These are phyloP conservation scores for Coregonus clupeaformis DNA, from an alignment of 2,113 vertebrate genomes.

Conservation along the genomic window DNA sequence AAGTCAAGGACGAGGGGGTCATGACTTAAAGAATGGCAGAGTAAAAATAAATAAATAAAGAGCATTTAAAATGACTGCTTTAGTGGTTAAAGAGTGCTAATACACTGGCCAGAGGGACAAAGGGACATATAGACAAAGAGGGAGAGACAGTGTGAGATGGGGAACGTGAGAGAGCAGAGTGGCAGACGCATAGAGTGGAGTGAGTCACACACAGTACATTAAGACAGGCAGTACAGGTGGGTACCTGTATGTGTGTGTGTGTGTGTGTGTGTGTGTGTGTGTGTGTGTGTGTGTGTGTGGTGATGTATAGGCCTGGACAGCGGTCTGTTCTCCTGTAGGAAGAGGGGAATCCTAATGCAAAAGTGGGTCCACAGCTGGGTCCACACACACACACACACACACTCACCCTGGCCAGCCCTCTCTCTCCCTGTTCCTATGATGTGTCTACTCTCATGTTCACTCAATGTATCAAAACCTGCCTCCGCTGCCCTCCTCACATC, in stretches of 20 bases:
- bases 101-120: conserved; percentile 47
- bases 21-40: too few relatives aligned
- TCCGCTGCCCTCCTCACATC: conserved; percentile 33
- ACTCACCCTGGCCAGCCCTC: not conserved
- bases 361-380: conserved; percentile 19
- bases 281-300: conserved; percentile 1
- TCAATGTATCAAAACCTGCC: conserved; percentile 63
- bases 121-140: conserved; percentile 33
- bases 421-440: conserved; percentile 18
- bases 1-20: too few relatives aligned
- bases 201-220: conserved; percentile 1
- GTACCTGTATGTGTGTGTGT: conserved; percentile 2
- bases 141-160: not conserved
- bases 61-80: too few relatives aligned
- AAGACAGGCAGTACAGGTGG: not conserved
- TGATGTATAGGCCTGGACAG: conserved; percentile 51
- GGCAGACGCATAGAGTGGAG: not conserved
- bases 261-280: not conserved
- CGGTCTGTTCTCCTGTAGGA: conserved; percentile 46
- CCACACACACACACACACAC: conserved; percentile 8
- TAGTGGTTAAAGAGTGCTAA: too few relatives aligned
- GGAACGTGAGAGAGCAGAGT: conserved; percentile 6
- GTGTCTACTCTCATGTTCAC: conserved; percentile 57
- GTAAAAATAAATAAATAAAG: too few relatives aligned
- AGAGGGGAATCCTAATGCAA: conserved; percentile 52